Percentiles rank a stretch among this genome's conserved stretches.
phyloP scores from a whole-genome alignment of 2,888 invertebrate species.

The Chydorus sphaericus region DNA sequence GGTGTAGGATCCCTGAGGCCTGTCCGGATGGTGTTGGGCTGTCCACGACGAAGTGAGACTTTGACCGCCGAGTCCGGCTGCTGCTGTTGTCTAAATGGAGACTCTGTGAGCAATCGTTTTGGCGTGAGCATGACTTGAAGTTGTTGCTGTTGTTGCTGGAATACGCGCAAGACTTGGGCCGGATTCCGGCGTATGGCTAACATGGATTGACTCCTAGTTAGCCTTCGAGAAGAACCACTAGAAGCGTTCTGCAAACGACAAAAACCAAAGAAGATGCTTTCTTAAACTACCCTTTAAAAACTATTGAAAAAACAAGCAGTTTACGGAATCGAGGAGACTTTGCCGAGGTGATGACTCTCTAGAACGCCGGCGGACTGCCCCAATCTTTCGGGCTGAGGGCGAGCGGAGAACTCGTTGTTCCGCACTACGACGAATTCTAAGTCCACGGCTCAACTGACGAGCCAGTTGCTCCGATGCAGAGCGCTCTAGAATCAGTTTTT shows the following conservation, averaged over 20 bases:
- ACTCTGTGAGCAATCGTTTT: neutral
- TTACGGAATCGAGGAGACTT: neutral
- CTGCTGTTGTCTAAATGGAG: slow-evolving; percentile 7
- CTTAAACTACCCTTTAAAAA: neutral
- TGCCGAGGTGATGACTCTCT: slow-evolving; percentile 36
- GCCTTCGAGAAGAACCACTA: slow-evolving; percentile 7
- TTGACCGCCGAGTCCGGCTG: neutral
- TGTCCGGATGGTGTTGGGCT: slow-evolving; percentile 34
- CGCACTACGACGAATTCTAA: slow-evolving; percentile 53
- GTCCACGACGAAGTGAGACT: slow-evolving; percentile 33
- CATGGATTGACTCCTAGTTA: slow-evolving; percentile 16
- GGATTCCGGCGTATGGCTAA: slow-evolving; percentile 9
- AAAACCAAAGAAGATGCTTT: neutral
- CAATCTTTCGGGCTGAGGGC: slow-evolving; percentile 67
- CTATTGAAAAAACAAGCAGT: neutral
- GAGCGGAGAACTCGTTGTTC: slow-evolving; percentile 58
- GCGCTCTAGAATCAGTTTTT: slow-evolving; percentile 41
- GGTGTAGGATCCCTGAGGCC: slow-evolving; percentile 29
- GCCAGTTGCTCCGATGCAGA: slow-evolving; percentile 48
- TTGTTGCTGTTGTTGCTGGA: slow-evolving; percentile 3
- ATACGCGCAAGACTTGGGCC: slow-evolving; percentile 1
- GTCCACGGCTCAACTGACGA: slow-evolving; percentile 49
- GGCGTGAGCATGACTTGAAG: slow-evolving; percentile 4
- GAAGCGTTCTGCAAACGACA: neutral
- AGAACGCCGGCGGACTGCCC: slow-evolving; percentile 53